These are phyloP conservation scores for Pararge aegeria DNA, from an alignment of 1,140 invertebrate species.

Conservation along the genomic window DNA sequence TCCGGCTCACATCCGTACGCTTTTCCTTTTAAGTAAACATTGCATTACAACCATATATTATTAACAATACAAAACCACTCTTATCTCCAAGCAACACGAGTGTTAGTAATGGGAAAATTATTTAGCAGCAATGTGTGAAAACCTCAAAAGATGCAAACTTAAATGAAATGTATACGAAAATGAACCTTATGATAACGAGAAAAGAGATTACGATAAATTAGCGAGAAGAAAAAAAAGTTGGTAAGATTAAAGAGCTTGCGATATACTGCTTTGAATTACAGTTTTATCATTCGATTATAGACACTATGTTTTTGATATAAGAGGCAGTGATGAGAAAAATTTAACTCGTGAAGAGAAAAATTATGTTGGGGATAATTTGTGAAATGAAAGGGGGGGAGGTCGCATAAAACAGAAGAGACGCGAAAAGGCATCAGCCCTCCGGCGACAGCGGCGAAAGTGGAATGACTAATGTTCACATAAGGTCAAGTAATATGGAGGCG, in stretches of 20 bases:
- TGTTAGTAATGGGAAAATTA: not conserved
- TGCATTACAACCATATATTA: conserved; percentile 8
- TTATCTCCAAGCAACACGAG: conserved; percentile 10
- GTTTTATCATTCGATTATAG: conserved; percentile 3
- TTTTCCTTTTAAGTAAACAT: conserved; percentile 65
- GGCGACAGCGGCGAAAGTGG: conserved; percentile 53
- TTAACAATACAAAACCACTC: conserved; percentile 6
- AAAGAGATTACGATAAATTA: not conserved
- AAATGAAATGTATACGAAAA: not conserved
- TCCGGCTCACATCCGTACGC: conserved; percentile 64
- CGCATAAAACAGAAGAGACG: conserved; percentile 61
- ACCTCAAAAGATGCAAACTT: not conserved
- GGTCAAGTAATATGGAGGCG: conserved; percentile 24
- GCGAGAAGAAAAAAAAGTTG: not conserved
- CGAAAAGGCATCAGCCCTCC: conserved; percentile 47
- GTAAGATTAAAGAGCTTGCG: too few relatives aligned
- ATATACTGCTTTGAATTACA: not conserved
- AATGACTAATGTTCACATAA: conserved; percentile 48
- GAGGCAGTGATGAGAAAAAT: not conserved
- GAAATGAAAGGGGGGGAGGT: conserved; percentile 44
- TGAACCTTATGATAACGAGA: conserved; percentile 1
- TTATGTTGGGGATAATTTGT: conserved; percentile 18
- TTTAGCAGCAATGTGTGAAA: conserved; percentile 3
- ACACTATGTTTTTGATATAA: conserved; percentile 12
- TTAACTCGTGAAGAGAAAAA: conserved; percentile 8